A percentile compares a stretch with the other conserved stretches of the same genome.
Evolutionary conservation across 2,797 vertebrate genomes (phyloP).

Genomic region (Steatocranus sp.): DNA sequence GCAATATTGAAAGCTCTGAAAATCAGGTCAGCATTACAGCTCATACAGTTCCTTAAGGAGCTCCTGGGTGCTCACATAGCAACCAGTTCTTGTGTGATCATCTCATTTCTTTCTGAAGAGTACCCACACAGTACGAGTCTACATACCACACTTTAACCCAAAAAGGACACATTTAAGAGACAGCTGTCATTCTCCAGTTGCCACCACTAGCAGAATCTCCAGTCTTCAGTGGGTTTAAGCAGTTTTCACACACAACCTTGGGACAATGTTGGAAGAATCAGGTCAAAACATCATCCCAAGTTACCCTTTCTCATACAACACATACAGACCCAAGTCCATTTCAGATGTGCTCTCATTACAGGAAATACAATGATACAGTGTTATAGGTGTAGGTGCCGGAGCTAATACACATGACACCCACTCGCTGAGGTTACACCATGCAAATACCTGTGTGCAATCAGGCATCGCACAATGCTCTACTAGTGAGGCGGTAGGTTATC

Average conservation of each 20-base stretch:
- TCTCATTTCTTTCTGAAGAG: not conserved
- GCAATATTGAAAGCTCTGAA: not conserved
- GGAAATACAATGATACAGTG: not conserved
- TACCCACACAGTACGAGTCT: not conserved
- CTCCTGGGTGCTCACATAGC: not conserved
- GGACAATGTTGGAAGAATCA: not conserved
- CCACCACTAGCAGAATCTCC: not conserved
- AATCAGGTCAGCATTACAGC: not conserved
- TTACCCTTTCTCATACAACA: not conserved
- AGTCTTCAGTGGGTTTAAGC: not conserved
- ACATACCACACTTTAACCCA: not conserved
- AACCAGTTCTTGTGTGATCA: not conserved
- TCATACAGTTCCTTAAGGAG: not conserved
- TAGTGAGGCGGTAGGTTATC: not conserved
- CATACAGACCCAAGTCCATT: accelerated
- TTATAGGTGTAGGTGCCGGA: not conserved
- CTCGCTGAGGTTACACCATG: not conserved
- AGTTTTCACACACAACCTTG: not conserved
- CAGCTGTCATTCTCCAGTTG: not conserved
- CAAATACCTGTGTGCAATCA: not conserved
- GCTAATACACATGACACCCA: not conserved
- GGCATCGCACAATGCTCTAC: not conserved
- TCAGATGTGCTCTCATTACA: not conserved
- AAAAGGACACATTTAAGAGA: not conserved
- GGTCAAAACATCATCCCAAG: not conserved